Evolutionary conservation across 2,797 vertebrate species (phyloP), one percentile per base, ranked within the genome.

Genomic region (Sciurus carolinensis): DNA sequence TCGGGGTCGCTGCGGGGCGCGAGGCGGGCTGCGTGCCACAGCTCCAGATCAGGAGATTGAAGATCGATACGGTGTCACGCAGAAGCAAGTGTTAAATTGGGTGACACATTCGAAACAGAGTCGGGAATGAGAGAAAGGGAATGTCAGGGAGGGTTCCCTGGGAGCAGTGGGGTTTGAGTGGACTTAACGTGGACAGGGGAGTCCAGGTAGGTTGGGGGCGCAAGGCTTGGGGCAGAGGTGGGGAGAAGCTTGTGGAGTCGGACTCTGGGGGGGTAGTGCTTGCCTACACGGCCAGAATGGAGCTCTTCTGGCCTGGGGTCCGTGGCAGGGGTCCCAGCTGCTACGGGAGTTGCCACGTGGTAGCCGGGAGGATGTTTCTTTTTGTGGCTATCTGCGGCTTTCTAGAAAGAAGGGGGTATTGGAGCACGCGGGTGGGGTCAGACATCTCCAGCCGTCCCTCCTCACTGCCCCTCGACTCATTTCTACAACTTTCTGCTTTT

Each of bases 271-370:
- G 10, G 5, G 18, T 22, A 71, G 52, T 5, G 1, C 28, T 76
- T 9, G 20, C 22, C 52, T 22, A 0, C 0, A 13, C 0, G 4
- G 28, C 33, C 26, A 13, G 7, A 9, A n/a, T 0, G 8, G 6
- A 10, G 28, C 30, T 22, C 50, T 84, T 30, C 64, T 17, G 33
- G 0, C 66, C 44, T 22, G 9, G 17, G 44, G 33, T 11, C 0
- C 5, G 26, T 0, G 11, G 28, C 33, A 1, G 4, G 14, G 2
- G 39, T 7, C 3, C 24, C 1, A n/a, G 28, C 69, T 52, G 10
- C 14, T 52, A 7, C 24, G 1, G 20, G 24, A 11, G 7, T 13
- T 11, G 71, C 18, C n/a, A 3, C 4, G 0, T 1, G 30, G 80
- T 4, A 52, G 24, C 17, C 62, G 17, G 75, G 69, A 13, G 20